Evolutionary conservation across 2,797 vertebrate genomes (phyloP).

Genomic region (Rhincodon typus): DNA sequence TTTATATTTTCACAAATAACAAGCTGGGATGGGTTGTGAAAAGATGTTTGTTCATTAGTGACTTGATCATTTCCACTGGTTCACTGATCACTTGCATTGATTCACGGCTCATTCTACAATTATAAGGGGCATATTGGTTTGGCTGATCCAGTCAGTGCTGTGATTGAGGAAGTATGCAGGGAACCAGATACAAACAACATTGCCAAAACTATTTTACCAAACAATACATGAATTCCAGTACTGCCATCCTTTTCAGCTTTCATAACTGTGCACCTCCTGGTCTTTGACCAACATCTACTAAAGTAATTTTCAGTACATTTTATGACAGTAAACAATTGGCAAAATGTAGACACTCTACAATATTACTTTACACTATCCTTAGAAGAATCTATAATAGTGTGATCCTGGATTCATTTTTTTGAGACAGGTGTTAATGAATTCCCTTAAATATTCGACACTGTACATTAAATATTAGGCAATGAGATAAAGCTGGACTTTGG

Average conservation of each 20-base stretch:
- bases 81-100: neutral
- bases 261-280: neutral
- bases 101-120: neutral
- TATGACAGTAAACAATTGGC: neutral
- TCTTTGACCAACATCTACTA: neutral
- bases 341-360: neutral
- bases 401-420: conserved; percentile 1
- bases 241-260: neutral
- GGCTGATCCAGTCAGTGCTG: neutral
- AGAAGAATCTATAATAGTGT: neutral
- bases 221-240: neutral
- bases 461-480: neutral
- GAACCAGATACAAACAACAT: neutral
- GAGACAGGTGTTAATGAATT: neutral
- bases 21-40: no score
- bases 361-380: no score
- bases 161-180: neutral
- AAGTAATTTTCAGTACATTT: neutral
- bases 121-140: neutral
- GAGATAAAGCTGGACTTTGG: neutral
- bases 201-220: neutral
- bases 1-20: neutral
- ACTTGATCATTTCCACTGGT: neutral
- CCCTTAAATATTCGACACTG: neutral
- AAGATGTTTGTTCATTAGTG: neutral